Base-by-base conservation (phyloP, 1,140 invertebrate genomes). In the Drosophila cardini region DNA sequence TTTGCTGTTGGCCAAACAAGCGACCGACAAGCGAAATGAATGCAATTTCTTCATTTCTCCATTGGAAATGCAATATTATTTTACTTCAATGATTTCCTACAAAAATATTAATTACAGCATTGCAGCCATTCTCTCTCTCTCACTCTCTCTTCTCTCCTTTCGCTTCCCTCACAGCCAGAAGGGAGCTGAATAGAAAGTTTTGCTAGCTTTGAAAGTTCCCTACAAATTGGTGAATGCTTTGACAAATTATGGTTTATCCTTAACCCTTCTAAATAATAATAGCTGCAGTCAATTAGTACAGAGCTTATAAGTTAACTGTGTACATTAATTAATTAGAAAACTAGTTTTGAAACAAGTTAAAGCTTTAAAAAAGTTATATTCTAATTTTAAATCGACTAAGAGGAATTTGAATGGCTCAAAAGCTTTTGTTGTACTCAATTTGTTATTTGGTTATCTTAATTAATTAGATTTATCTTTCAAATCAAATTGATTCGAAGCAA, bases 51-150 rank as follows among this genome's bases (percentile, higher is more conserved):
- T n/a, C 38, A 64, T 57, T 65, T 53, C 21, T n/a, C 16, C 38
- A 64, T 57, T 65, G 52, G 26, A 43, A 72, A 57, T 58, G 52
- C 21, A 57, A 52, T 53, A 68, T 68, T 60, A 68, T 72, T 52
- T 57, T 30, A 53, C 63, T 68, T 72, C 70, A 60, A 58, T 72
- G 63, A 58, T 60, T 68, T 53, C 32, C 55, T 50, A 7, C 11
- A 69, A 32, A 58, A 68, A 53, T 72, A 72, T 72, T 72, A 72
- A 72, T 72, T 72, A 72, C 69, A 65, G 67, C 26, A 67, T 72
- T 56, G 16, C n/a, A n/a, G n/a, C n/a, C n/a, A n/a, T n/a, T n/a
- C n/a, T n/a, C n/a, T n/a, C n/a, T n/a, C n/a, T n/a, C n/a, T n/a
- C n/a, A n/a, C n/a, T n/a, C n/a, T n/a, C n/a, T n/a, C n/a, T n/a